phyloP scores from a whole-genome alignment of 2,113 vertebrate genomes.

The Laterallus jamaicensis region DNA sequence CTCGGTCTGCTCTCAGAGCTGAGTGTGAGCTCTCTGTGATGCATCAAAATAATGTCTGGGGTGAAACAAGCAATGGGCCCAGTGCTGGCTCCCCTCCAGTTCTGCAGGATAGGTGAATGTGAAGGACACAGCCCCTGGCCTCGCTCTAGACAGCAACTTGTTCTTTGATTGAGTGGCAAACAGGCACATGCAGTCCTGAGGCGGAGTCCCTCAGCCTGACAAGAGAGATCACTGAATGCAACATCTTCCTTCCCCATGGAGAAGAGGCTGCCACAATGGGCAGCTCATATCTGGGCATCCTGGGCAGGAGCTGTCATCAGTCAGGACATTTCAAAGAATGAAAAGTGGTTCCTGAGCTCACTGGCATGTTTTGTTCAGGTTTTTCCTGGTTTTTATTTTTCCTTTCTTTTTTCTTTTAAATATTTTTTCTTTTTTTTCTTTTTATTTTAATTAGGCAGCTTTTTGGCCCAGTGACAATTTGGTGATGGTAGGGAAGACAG shows the following conservation, averaged over 20 bases:
- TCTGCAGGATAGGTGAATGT: not conserved
- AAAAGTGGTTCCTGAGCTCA: not conserved
- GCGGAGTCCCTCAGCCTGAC: not conserved
- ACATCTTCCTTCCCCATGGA: not conserved
- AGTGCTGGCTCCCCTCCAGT: not conserved
- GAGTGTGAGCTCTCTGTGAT: not conserved
- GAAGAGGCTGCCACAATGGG: not conserved
- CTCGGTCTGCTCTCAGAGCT: not conserved
- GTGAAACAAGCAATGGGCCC: accelerated
- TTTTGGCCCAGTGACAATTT: not conserved
- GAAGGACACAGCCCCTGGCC: not conserved
- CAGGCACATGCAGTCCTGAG: accelerated
- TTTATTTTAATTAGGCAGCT: not conserved
- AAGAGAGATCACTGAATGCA: not conserved
- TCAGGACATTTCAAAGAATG: not conserved
- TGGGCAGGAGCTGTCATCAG: not conserved
- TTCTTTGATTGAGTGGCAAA: not conserved
- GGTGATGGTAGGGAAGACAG: not conserved
- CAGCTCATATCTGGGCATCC: not conserved
- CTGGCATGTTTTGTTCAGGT: too few species aligned
- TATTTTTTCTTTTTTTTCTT: not conserved
- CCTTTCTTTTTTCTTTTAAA: too few species aligned
- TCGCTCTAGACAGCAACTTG: not conserved
- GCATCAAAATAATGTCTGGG: not conserved
- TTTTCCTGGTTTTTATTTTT: too few species aligned